Evolutionary conservation across 2,888 invertebrate genomes (phyloP), one percentile per base, ranked within the genome.

Genomic region (Mystacides longicornis): DNA sequence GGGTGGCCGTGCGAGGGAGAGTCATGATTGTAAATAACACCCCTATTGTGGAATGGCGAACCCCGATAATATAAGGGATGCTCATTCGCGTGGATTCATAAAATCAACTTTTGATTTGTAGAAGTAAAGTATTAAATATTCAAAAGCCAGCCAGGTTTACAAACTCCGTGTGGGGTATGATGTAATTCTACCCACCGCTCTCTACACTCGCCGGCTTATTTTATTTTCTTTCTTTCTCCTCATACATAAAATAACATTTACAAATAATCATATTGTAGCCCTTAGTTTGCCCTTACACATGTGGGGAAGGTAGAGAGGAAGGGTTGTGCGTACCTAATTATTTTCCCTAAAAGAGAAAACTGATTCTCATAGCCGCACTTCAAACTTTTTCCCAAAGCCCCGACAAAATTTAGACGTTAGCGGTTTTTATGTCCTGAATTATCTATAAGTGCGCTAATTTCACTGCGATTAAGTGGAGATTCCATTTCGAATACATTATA

Each of bases 21-120:
- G 56, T 51, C 55, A 52, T 57, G 50, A 58, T 60, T 60, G 57
- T 60, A 60, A 60, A 60, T 60, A 60, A 60, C 59, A 54, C 59
- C 59, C 59, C 59, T 52, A 31, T 52, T 52, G 60, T 53, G 57
- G 57, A 57, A 59, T 52, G 59, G 59, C 23, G 52, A 49, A 19
- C 55, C 52, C 50, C 50, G 54, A 45, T 46, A 52, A 52, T 56
- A 47, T 47, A 43, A 56, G 52, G 56, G 56, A 23, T 52, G 52
- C 54, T 54, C 49, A 54, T 54, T 42, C 54, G 49, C 37, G 23
- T 42, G 54, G 43, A 23, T 54, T 54, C 54, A 54, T 54, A 49
- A 49, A 49, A 49, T 49, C 33, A 49, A 49, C 33, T 49, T 33
- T 49, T 49, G 27, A 49, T 49, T 49, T 49, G 48, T 48, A 20